Evolutionary conservation across 2,888 invertebrate species (phyloP).

Genomic region (Drosophila hamatofila): DNA sequence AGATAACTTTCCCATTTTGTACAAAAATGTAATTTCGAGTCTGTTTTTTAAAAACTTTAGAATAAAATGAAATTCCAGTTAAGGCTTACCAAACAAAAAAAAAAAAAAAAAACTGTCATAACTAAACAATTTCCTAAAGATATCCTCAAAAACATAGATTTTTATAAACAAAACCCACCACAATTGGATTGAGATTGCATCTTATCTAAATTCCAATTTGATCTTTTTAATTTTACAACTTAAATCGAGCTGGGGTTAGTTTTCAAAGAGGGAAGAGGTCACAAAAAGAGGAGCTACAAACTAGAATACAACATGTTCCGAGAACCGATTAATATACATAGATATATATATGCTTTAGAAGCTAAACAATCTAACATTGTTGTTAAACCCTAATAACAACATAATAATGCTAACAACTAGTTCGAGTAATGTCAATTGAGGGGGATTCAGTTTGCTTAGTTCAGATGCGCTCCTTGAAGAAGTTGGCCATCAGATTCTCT

Average conservation of each 20-base stretch:
- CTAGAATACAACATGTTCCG: slow-evolving; percentile 60
- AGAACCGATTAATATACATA: slow-evolving; percentile 45
- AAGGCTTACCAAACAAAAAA: neutral
- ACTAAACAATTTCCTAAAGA: slow-evolving; percentile 50
- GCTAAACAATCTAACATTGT: slow-evolving; percentile 47
- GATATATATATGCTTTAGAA: slow-evolving; percentile 59
- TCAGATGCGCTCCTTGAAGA: slow-evolving; percentile 69
- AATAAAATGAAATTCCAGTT: slow-evolving; percentile 32
- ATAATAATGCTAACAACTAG: slow-evolving; percentile 23
- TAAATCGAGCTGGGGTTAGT: neutral
- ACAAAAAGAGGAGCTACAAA: slow-evolving; percentile 13
- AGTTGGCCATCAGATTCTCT: slow-evolving; percentile 82
- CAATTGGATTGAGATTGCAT: neutral
- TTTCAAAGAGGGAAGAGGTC: slow-evolving; percentile 1
- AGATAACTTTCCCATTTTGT: slow-evolving; percentile 39
- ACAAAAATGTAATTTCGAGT: slow-evolving; percentile 40
- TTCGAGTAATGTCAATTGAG: slow-evolving; percentile 51
- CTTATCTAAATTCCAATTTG: neutral
- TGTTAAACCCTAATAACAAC: slow-evolving; percentile 21
- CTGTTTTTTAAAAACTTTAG: slow-evolving; percentile 17
- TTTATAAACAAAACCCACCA: neutral
- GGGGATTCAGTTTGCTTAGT: slow-evolving; percentile 3
- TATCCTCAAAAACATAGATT: slow-evolving; percentile 2
- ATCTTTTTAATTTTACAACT: neutral
- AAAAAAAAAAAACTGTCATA: slow-evolving; percentile 20